phyloP scores from a whole-genome alignment of 53 echinoderm and acorn worm genomes.

The Holothuria scabra region DNA sequence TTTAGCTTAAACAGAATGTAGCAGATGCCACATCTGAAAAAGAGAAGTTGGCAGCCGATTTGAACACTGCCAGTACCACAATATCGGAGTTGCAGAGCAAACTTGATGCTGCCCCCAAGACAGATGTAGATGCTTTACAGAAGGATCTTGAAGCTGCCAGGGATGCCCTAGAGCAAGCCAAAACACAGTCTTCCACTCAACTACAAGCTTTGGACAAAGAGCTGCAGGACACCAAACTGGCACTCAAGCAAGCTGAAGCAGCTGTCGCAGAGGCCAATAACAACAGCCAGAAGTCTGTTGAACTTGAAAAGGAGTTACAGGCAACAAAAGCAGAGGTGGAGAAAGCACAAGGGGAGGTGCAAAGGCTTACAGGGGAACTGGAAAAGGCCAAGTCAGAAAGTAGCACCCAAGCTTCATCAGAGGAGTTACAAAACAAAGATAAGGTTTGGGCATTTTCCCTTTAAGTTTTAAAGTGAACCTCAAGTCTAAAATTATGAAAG shows the following conservation, averaged over 20 bases:
- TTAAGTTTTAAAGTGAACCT: no score
- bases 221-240: slow-evolving; percentile 23
- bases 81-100: slow-evolving; percentile 54
- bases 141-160: slow-evolving; percentile 61
- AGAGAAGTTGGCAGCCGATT: slow-evolving; percentile 67
- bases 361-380: slow-evolving; percentile 38
- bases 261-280: background rate
- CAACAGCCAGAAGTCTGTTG: slow-evolving; percentile 5
- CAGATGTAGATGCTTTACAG: slow-evolving; percentile 16
- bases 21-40: slow-evolving; percentile 57
- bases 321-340: background rate
- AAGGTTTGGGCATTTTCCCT: background rate
- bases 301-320: slow-evolving; percentile 2
- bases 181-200: slow-evolving; percentile 32
- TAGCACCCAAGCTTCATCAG: background rate
- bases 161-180: slow-evolving; percentile 53
- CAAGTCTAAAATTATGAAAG: no score
- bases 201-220: background rate
- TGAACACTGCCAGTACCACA: slow-evolving; percentile 59
- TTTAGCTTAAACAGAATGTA: slow-evolving; percentile 66
- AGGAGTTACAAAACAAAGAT: background rate
- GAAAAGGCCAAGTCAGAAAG: slow-evolving; percentile 40
- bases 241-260: slow-evolving; percentile 9
- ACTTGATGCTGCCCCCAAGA: slow-evolving; percentile 12
- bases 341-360: slow-evolving; percentile 20